Conservation (phyloP, 2,888 invertebrate species). For the Trichopoda pennipes region DNA sequence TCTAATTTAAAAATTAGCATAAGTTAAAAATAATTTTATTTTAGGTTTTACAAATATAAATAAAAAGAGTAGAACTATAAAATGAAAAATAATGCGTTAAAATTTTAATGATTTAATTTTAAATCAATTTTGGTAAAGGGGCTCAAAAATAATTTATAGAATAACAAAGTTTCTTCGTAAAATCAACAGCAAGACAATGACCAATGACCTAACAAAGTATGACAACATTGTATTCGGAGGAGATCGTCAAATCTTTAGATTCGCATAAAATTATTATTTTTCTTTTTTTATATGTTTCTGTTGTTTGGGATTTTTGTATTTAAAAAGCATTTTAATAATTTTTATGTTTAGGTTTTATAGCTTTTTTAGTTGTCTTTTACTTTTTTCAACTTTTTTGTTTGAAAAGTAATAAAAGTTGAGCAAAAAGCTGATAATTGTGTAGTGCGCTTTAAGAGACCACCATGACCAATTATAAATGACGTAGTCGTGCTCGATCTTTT, state of each 20-base stretch:
- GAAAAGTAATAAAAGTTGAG: slow-evolving; percentile 49
- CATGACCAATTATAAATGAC: slow-evolving; percentile 45
- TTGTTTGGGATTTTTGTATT: neutral
- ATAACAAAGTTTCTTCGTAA: slow-evolving; percentile 45
- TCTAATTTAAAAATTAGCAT: neutral
- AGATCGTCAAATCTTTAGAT: slow-evolving; percentile 44
- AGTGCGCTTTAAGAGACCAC: slow-evolving; percentile 46
- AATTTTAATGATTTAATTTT: slow-evolving; percentile 54
- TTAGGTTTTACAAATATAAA: neutral
- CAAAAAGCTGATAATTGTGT: slow-evolving; percentile 45
- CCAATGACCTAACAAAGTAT: slow-evolving; percentile 19
- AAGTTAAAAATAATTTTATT: slow-evolving; percentile 14
- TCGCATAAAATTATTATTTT: slow-evolving; percentile 40
- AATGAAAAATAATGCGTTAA: slow-evolving; percentile 40
- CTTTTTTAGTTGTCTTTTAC: slow-evolving; percentile 1
- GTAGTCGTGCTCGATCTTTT: slow-evolving; percentile 5
- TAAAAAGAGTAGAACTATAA: slow-evolving; percentile 45
- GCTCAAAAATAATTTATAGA: slow-evolving; percentile 35
- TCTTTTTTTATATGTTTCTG: slow-evolving; percentile 2
- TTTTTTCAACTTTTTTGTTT: slow-evolving; percentile 3
- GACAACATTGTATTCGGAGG: slow-evolving; percentile 45
- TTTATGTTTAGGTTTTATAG: slow-evolving; percentile 52
- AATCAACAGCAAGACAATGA: slow-evolving; percentile 15
- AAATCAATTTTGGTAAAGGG: slow-evolving; percentile 45
- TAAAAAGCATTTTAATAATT: slow-evolving; percentile 34